Conservation (phyloP, 2,797 vertebrate species). For the Neosilurus hyrtlii region DNA sequence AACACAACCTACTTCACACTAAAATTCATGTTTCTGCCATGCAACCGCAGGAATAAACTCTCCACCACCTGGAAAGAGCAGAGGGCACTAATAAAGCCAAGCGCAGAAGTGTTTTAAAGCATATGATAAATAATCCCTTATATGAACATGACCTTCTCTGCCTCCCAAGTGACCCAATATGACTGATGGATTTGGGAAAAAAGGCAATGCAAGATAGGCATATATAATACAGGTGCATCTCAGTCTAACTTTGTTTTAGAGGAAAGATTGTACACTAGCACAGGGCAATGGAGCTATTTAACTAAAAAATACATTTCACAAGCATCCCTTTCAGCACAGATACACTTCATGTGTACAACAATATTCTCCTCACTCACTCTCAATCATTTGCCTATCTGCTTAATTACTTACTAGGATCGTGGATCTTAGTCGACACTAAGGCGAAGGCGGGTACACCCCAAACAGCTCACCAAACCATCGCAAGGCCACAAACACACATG, state of each 20-base stretch:
- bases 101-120: not conserved
- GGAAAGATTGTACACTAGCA: not conserved
- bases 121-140: constrained; percentile 2
- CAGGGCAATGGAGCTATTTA: not conserved
- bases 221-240: not conserved
- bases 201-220: not conserved
- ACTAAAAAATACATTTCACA: not conserved
- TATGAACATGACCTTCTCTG: not conserved
- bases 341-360: not conserved
- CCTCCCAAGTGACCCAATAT: not conserved
- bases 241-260: not conserved
- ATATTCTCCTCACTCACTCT: too few relatives aligned
- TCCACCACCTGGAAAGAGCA: not conserved
- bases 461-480: too few relatives aligned
- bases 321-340: not conserved
- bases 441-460: too few relatives aligned
- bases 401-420: too few relatives aligned
- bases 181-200: not conserved
- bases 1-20: not conserved
- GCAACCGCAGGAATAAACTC: not conserved
- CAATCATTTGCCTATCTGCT: too few relatives aligned
- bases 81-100: not conserved
- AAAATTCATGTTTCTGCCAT: constrained; percentile 5
- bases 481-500: too few relatives aligned
- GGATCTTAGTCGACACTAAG: too few relatives aligned